A percentile compares a stretch with the other conserved stretches of the same genome.
phyloP scores from a whole-genome alignment of 2,797 vertebrate species.

The Cryptoprocta ferox region DNA sequence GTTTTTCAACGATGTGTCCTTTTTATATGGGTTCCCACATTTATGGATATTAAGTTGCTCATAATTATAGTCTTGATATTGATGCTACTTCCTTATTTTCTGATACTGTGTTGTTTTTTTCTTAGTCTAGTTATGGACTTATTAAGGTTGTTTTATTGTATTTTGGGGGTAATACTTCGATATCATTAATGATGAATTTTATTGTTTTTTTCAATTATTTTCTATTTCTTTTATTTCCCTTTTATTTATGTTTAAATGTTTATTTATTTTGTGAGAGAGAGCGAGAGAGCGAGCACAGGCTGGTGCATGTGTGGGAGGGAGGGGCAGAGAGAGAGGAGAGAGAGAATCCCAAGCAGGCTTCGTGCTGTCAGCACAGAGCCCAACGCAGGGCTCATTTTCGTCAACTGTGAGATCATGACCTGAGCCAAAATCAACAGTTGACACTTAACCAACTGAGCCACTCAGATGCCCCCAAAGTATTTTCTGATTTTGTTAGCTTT shows the following conservation, averaged over 20 bases:
- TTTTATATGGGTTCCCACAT: slow-evolving; percentile 1
- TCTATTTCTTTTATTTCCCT: background rate
- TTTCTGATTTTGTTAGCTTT: background rate
- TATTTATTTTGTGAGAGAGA: no score
- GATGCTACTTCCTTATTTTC: background rate
- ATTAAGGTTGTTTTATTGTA: background rate
- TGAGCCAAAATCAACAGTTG: no score
- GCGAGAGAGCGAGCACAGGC: no score
- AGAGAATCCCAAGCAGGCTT: no score
- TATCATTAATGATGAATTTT: background rate
- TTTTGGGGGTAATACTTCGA: background rate
- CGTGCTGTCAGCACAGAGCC: no score
- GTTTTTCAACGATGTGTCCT: background rate
- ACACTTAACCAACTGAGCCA: no score
- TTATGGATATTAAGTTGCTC: background rate
- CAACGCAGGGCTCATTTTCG: no score
- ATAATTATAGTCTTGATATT: background rate
- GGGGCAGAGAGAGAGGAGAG: no score
- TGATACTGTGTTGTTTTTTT: background rate
- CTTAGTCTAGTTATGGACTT: background rate
- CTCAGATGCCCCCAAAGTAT: background rate
- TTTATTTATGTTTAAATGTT: no score
- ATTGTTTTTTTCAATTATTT: background rate
- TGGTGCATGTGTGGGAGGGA: no score
- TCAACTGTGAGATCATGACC: no score